Evolutionary conservation across 2,113 vertebrate genomes (phyloP), one percentile per base, ranked within the genome.

Genomic region (Canis aureus): DNA sequence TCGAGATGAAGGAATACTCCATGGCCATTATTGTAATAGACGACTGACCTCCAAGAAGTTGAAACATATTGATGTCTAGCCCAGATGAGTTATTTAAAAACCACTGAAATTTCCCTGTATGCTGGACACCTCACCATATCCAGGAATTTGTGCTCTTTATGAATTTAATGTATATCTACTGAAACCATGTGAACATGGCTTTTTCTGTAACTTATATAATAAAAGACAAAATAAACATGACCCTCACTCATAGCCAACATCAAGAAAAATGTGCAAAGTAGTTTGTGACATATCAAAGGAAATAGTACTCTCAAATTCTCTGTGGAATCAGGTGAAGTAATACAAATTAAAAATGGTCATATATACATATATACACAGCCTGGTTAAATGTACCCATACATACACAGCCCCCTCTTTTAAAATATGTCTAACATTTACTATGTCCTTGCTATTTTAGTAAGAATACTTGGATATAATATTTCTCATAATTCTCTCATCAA

Each of bases 41-140:
- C 35, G 69, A n/a, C 86, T 87, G 85, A 93, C 81, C 91, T 97
- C 89, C 8, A 79, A 82, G 51, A 90, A 85, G 12, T n/a, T 94
- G 23, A 91, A 86, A 22, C 38, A 9, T 89, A 89, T 91, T 57
- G 92, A 86, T 76, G 84, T 43, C 67, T 59, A 81, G 8, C 32
- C 73, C 59, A 82, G 82, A 81, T 51, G 35, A 88, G 38, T 53
- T 59, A 43, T 69, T 89, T 82, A 76, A 73, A 64, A 85, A 38
- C 23, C 38, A 43, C 8, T 29, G 25, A 60, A 67, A 43, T 57
- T 96, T 93, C 59, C 51, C 20, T 81, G 78, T 87, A 57, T 91
- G 49, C 29, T 53, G 16, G 43, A 67, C 19, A 25, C 43, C 35
- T 12, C 55, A 62, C 55, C 60, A 6, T 84, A 76, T 49, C 35